A percentile compares a stretch with the other conserved stretches of the same genome.
These are phyloP conservation scores for Tineola bisselliella DNA, from an alignment of 2,888 invertebrate genomes.

Conservation along the genomic window DNA sequence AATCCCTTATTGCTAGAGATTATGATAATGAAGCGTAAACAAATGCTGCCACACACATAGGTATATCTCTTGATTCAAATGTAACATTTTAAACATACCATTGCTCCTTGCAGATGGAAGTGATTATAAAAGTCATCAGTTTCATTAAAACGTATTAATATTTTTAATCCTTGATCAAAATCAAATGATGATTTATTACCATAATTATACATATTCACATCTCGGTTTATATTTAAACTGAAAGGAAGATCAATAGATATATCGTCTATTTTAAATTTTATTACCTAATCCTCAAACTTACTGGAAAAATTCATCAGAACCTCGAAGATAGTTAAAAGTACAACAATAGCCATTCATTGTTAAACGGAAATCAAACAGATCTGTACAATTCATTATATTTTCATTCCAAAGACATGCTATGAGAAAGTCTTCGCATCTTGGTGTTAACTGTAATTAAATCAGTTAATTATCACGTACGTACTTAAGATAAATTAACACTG, in stretches of 20 bases:
- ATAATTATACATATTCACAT: constrained; percentile 44
- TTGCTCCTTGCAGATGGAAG: constrained; percentile 55
- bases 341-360: constrained; percentile 70
- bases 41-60: too few relatives aligned
- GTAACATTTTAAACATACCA: constrained; percentile 30
- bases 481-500: too few relatives aligned
- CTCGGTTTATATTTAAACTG: constrained; percentile 24
- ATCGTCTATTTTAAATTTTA: too few relatives aligned
- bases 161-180: constrained; percentile 48
- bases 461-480: too few relatives aligned
- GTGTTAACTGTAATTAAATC: constrained; percentile 42
- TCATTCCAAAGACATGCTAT: constrained; percentile 62
- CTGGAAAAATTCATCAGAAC: constrained; percentile 46
- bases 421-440: constrained; percentile 56
- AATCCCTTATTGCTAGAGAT: too few relatives aligned
- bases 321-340: constrained; percentile 66
- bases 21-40: too few relatives aligned
- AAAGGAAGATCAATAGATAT: background rate
- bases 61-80: too few relatives aligned
- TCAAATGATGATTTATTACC: constrained; percentile 56
- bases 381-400: constrained; percentile 40
- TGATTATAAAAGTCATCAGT: constrained; percentile 62
- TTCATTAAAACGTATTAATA: constrained; percentile 41
- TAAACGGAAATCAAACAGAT: constrained; percentile 64
- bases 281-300: constrained; percentile 25